Percentiles rank a stretch among this genome's conserved stretches.
phyloP scores from a whole-genome alignment of 2,888 invertebrate genomes.

The Dryobotodes eremita region DNA sequence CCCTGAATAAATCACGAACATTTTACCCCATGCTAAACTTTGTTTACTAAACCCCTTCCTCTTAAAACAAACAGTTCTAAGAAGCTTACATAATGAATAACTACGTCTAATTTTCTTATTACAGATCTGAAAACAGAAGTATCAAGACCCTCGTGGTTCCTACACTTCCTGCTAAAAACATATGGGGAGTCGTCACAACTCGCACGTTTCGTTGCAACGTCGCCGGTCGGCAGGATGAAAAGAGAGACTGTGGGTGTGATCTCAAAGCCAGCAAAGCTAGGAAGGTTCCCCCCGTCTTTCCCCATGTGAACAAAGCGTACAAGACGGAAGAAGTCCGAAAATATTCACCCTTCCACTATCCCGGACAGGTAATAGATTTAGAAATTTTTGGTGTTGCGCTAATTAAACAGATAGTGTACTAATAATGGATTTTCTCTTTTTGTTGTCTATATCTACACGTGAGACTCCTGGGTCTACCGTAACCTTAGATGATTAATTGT shows the following conservation, averaged over 20 bases:
- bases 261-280: constrained; percentile 56
- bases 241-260: neutral
- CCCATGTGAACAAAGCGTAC: constrained; percentile 72
- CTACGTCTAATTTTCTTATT: constrained; percentile 39
- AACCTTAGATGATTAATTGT: neutral
- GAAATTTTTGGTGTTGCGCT: constrained; percentile 58
- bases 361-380: constrained; percentile 79
- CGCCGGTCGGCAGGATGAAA: constrained; percentile 22
- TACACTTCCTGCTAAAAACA: constrained; percentile 47
- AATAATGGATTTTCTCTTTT: constrained; percentile 43
- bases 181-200: constrained; percentile 49
- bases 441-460: neutral
- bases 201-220: constrained; percentile 35
- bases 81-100: constrained; percentile 17
- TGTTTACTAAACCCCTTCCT: constrained; percentile 3
- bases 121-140: constrained; percentile 61
- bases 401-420: constrained; percentile 59
- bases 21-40: constrained; percentile 20
- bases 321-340: constrained; percentile 73
- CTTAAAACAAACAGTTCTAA: constrained; percentile 15
- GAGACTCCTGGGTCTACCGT: no score
- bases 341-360: constrained; percentile 83
- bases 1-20: constrained; percentile 24
- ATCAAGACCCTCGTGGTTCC: constrained; percentile 59
- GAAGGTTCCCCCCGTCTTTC: constrained; percentile 71